Evolutionary conservation across 2,888 invertebrate genomes (phyloP), one percentile per base, ranked within the genome.

Genomic region (Eucera pruinosa): DNA sequence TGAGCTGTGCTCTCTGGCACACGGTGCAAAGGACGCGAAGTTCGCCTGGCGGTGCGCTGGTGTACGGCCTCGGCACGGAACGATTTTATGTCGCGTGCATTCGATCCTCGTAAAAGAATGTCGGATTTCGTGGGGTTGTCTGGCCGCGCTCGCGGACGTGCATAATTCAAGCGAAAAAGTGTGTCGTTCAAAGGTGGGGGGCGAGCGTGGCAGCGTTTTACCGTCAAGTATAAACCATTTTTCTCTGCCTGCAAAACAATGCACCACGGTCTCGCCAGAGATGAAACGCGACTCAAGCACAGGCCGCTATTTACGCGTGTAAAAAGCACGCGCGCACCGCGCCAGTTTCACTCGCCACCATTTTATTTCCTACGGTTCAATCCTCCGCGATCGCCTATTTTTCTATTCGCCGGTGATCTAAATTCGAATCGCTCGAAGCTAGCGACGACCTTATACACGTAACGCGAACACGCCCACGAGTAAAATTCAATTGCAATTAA

Each of bases 171-270:
- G 43, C 33, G 43, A 23, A 45, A 57, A 66, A 57, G 47, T 45
- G 58, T 58, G 69, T 52, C 52, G 71, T 60, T 69, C 27, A 27
- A 55, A n/a, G n/a, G n/a, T n/a, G 27, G 25, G 57, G 41, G 30
- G 41, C 50, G 39, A 27, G 39, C 48, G 30, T 13, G 50, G 60
- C 70, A 20, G 47, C 33, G 41, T 71, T 70, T 71, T 47, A 41
- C 36, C 55, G n/a, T 73, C 54, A 41, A 70, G 71, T 47, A 50
- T 45, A 58, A 69, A 60, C 58, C 58, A 52, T 72, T 72, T 72
- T 68, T 69, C 50, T 25, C n/a, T n/a, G 30, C 13, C 30, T 6
- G 36, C 18, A 50, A 58, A 50, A 69, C 50, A 72, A 72, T 50
- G 43, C 43, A 2, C n/a, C 13, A 18, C 18, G 58, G 18, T n/a